Percentiles rank a stretch among this genome's conserved stretches.
phyloP scores from a whole-genome alignment of 2,888 invertebrate genomes.

The Drosophila fungiperda region DNA sequence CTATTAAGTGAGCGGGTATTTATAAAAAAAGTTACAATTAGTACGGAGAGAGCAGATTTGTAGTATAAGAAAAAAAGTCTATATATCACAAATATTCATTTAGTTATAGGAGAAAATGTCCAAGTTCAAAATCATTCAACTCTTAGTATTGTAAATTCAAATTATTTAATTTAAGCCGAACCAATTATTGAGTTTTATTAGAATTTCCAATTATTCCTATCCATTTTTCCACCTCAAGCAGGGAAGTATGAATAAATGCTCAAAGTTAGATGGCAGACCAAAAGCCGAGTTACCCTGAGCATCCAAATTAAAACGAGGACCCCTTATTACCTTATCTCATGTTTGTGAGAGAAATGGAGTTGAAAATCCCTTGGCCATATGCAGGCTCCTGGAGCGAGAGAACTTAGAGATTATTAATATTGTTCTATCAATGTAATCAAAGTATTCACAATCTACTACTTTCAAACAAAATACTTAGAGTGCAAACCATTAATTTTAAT shows the following conservation, averaged over 20 bases:
- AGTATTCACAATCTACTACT: neutral
- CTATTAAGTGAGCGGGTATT: neutral
- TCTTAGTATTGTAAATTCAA: neutral
- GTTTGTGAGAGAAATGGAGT: neutral
- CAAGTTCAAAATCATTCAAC: neutral
- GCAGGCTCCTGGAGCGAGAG: neutral
- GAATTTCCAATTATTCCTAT: neutral
- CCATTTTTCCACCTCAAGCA: neutral
- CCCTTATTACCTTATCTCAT: neutral
- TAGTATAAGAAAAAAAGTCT: slow-evolving; percentile 5
- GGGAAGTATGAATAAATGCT: neutral
- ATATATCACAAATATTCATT: neutral
- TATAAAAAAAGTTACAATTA: slow-evolving; percentile 14
- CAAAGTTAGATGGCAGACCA: no score
- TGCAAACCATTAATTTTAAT: slow-evolving; percentile 56
- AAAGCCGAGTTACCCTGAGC: neutral
- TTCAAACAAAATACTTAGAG: neutral
- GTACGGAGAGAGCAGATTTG: neutral
- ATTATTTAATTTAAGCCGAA: neutral
- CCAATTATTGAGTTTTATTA: neutral
- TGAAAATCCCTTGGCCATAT: no score
- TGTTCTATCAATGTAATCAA: neutral
- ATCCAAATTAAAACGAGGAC: neutral
- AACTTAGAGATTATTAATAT: neutral
- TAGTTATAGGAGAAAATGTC: neutral